phyloP scores from a whole-genome alignment of 2,797 vertebrate species.

The Hoplostethus atlanticus region DNA sequence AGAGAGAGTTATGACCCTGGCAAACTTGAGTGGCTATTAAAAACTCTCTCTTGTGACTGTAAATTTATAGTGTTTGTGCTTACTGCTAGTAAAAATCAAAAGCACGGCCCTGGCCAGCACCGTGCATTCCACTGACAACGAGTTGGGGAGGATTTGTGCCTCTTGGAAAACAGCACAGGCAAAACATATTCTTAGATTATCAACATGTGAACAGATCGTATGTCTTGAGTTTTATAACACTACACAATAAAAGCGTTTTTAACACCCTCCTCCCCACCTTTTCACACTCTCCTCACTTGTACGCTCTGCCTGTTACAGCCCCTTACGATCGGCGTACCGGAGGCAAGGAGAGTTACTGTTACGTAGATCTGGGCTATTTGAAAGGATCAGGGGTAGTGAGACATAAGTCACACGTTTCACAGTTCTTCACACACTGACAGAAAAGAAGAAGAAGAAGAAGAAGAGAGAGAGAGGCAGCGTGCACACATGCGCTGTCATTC shows the following conservation, averaged over 20 bases:
- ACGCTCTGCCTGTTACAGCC: too few species aligned
- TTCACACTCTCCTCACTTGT: too few species aligned
- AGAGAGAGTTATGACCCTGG: conserved; percentile 85
- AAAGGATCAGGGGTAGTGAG: conserved; percentile 44
- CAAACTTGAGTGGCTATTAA: conserved; percentile 89
- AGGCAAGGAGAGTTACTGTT: conserved; percentile 46
- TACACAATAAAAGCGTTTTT: too few species aligned
- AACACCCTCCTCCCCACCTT: too few species aligned
- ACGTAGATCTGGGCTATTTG: conserved; percentile 44
- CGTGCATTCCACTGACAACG: conserved; percentile 61
- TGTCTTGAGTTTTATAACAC: too few species aligned
- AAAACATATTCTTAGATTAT: conserved; percentile 34
- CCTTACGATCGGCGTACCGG: neutral
- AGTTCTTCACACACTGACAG: conserved; percentile 1
- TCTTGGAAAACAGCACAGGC: conserved; percentile 52
- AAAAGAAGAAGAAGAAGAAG: too few species aligned
- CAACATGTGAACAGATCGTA: conserved; percentile 14
- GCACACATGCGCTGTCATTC: conserved; percentile 4
- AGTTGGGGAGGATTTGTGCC: conserved; percentile 50
- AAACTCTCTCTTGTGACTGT: conserved; percentile 91
- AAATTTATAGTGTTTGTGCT: conserved; percentile 96
- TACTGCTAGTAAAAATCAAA: conserved; percentile 93
- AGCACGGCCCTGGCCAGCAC: conserved; percentile 87
- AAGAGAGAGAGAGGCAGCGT: conserved; percentile 1
- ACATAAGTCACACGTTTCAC: conserved; percentile 26